Base-by-base conservation (phyloP, 2,113 vertebrate genomes). In the Passerina amoena region DNA sequence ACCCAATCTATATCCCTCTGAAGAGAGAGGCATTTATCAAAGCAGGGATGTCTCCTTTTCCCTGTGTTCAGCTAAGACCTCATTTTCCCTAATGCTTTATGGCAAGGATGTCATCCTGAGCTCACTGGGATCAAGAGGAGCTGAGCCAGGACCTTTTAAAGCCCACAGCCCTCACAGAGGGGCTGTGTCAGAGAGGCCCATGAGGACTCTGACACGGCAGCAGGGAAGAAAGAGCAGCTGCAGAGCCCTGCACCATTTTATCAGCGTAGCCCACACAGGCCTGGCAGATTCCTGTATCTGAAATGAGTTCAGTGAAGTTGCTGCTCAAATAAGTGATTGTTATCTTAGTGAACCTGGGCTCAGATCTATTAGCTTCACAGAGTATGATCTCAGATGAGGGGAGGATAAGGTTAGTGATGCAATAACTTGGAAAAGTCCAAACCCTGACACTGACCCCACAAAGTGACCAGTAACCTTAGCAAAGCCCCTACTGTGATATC, bases 21-120 rank as follows among this genome's bases (percentile, higher is more conserved):
- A 93, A 70, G 18, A 84, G 73, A 83, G 78, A 93, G 37, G 20
- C n/a, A 37, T 71, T 91, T 90, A 81, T 95, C 90, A 87, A 86
- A 94, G 76, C 21, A 57, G 28, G 35, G 42, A 27, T 81, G 70
- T 71, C 45, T 44, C 15, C 59, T 83, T 89, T 90, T 56, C 50
- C 87, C 65, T 42, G 30, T 65, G 30, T 30, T 80, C 22, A 14
- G 14, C 66, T 66, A 81, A 57, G 31, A 24, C 33, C 80, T 86
- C 20, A 53, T 94, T 96, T 93, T 50, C 30, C 40, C 54, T 92
- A 50, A 64, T 81, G 45, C 24, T 89, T 94, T 45, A 33, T 40
- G 40, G 40, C 73, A 85, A 65, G 71, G 42, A 68, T 7, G 6
- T 79, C 80, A 71, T 28, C 47, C 45, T 60, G 57, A 95, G 48